Evolutionary conservation across 2,888 invertebrate species (phyloP), one percentile per base, ranked within the genome.

Genomic region (Cataglyphis cursor): DNA sequence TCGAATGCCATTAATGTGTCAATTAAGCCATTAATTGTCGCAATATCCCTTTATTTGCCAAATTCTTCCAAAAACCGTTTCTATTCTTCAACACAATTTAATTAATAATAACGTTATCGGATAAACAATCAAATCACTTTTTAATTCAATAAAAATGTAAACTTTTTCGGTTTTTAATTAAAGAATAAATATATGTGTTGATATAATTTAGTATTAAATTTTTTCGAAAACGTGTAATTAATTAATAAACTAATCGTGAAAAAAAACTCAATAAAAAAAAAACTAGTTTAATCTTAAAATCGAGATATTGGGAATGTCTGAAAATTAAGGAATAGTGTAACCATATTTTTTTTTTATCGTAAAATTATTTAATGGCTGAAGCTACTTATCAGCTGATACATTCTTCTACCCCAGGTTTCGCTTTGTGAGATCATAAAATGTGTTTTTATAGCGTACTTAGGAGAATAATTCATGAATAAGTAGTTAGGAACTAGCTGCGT

Each of bases 381-480:
- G 24, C 24, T 38, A 15, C 57, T 57, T 57, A 72, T 3, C 6
- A 72, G 18, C 3, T 4, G 15, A 35, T 82, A 35, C 51, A 81
- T 64, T 51, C 24, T 72, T 48, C 41, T 74, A 35, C 12, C 3
- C 41, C 8, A 28, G n/a, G 35, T 24, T 68, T 62, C 6, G 24
- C 15, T 70, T 64, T 48, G 38, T 21, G n/a, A 5, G 12, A 81
- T 81, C 15, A 59, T 62, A 62, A 81, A 74, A 62, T n/a, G 74
- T 74, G 51, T 74, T 81, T 73, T 81, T 70, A 70, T 54, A 51
- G 83, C 44, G 44, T 59, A 61, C 51, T 87, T 82, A 72, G 18
- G 57, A 28, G 61, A 74, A 83, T 83, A 81, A 87, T 48, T 87
- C 81, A 62, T 35, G 81, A 85, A 78, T 59, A 85, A 87, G 68